Percentiles rank a stretch among this genome's conserved stretches.
phyloP scores from a whole-genome alignment of 2,888 invertebrate genomes.

The Drosophila suboccidentalis region DNA sequence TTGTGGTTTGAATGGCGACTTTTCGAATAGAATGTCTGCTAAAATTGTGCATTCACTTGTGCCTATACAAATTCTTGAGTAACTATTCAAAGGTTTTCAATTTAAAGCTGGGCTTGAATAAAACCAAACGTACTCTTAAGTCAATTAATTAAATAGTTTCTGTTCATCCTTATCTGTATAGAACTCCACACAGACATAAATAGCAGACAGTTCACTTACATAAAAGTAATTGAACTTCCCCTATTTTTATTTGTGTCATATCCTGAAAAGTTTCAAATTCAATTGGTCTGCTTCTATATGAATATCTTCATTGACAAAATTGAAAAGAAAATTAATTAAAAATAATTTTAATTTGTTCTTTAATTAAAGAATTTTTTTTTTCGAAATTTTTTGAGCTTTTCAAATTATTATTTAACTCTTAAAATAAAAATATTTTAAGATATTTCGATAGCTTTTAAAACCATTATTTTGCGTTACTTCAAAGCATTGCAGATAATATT shows the following conservation, averaged over 20 bases:
- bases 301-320: too few relatives aligned
- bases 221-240: background rate
- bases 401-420: background rate
- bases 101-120: background rate
- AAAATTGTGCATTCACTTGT: conserved; percentile 9
- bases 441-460: too few relatives aligned
- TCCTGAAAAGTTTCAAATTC: background rate
- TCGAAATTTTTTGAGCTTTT: background rate
- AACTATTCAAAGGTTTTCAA: background rate
- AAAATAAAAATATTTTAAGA: too few relatives aligned
- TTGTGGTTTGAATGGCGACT: background rate
- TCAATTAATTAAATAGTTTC: background rate
- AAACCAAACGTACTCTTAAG: background rate
- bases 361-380: background rate
- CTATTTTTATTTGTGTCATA: background rate
- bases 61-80: background rate
- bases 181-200: too few relatives aligned
- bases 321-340: background rate
- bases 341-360: background rate
- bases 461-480: too few relatives aligned
- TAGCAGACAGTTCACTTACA: background rate
- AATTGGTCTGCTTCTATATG: background rate
- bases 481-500: too few relatives aligned
- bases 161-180: background rate
- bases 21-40: background rate